phyloP scores from a whole-genome alignment of 2,888 invertebrate genomes.

The Dryobota labecula region DNA sequence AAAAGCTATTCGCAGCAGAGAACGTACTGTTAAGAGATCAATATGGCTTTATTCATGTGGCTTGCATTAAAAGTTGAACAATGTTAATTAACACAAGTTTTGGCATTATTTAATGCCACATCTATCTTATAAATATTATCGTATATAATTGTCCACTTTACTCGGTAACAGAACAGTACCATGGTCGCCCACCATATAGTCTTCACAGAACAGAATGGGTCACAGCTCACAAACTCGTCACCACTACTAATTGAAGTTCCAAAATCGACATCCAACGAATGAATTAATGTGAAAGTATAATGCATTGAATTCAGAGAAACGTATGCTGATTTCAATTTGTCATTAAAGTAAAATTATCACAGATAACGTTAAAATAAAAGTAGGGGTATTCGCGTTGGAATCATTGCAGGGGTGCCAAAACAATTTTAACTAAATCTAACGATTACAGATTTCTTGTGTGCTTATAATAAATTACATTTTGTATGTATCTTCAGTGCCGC shows the following conservation, averaged over 20 bases:
- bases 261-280: constrained; percentile 67
- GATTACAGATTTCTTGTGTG: constrained; percentile 66
- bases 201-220: constrained; percentile 56
- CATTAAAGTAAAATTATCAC: constrained; percentile 88
- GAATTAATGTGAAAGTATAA: constrained; percentile 61
- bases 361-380: constrained; percentile 87
- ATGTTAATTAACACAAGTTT: constrained; percentile 74
- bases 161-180: constrained; percentile 79
- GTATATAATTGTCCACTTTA: constrained; percentile 70
- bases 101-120: constrained; percentile 77
- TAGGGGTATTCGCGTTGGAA: constrained; percentile 77
- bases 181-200: constrained; percentile 66
- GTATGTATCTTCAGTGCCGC: constrained; percentile 58
- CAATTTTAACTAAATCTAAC: constrained; percentile 70
- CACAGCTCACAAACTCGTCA: constrained; percentile 60
- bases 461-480: constrained; percentile 64
- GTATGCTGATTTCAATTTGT: constrained; percentile 75
- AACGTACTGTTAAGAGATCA: constrained; percentile 85
- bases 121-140: constrained; percentile 78
- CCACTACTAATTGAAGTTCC: constrained; percentile 63
- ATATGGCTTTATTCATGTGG: constrained; percentile 85
- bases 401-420: constrained; percentile 76
- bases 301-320: constrained; percentile 64
- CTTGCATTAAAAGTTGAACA: constrained; percentile 78
- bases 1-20: constrained; percentile 68